Conservation (phyloP, 2,113 vertebrate species). For the Toxotes chatareus region DNA sequence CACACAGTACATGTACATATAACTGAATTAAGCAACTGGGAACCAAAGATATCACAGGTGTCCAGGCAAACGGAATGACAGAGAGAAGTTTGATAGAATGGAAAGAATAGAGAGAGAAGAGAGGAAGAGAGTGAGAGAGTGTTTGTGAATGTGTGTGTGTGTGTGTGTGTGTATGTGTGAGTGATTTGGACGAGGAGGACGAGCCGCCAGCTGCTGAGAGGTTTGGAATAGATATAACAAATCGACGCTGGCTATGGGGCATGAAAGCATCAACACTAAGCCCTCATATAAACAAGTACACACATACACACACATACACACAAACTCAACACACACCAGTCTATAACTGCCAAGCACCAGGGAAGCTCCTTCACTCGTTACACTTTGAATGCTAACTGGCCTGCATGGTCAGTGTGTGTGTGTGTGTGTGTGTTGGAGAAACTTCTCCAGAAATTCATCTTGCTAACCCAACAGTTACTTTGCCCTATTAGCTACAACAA, state of each 20-base stretch:
- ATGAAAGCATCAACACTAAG: constrained; percentile 26
- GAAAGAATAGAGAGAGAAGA: background rate
- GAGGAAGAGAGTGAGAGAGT: background rate
- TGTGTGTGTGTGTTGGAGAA: background rate
- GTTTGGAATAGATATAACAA: constrained; percentile 59
- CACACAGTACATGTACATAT: constrained; percentile 4
- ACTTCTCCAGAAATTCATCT: background rate
- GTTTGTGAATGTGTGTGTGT: constrained; percentile 5
- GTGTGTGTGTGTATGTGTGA: constrained; percentile 5
- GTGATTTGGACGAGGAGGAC: constrained; percentile 38
- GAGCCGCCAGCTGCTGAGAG: constrained; percentile 47
- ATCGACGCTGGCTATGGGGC: constrained; percentile 48
- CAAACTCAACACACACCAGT: constrained; percentile 1
- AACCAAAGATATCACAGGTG: constrained; percentile 37
- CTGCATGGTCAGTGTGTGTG: background rate
- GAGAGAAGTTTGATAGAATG: constrained; percentile 14
- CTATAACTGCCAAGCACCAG: constrained; percentile 21
- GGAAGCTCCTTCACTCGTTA: constrained; percentile 8
- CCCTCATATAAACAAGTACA: constrained; percentile 29
- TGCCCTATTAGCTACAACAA: background rate
- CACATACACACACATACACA: background rate
- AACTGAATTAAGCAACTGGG: constrained; percentile 58
- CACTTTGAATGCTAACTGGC: constrained; percentile 26
- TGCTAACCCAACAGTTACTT: background rate
- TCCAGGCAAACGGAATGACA: constrained; percentile 20